A percentile compares a stretch with the other conserved stretches of the same genome.
Evolutionary conservation across 2,888 invertebrate genomes (phyloP).

Genomic region (Dascillus cervinus): DNA sequence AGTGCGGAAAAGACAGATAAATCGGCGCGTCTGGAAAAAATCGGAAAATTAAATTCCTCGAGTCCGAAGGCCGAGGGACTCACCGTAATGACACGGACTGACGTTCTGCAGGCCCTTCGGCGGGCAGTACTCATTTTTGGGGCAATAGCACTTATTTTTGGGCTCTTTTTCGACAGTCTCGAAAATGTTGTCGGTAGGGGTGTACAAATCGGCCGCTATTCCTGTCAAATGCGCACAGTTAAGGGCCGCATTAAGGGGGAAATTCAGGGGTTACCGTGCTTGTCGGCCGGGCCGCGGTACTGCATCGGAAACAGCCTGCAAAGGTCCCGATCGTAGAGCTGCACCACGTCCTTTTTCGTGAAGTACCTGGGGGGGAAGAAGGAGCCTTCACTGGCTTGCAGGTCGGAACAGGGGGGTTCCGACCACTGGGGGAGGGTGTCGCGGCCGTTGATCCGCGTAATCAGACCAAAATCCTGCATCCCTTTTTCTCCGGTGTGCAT

Average conservation of each 20-base stretch:
- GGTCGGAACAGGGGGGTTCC: conserved; percentile 63
- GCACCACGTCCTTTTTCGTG: conserved; percentile 60
- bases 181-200: conserved; percentile 62
- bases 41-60: background rate
- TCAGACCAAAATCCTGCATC: conserved; percentile 72
- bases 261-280: too few relatives aligned
- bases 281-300: conserved; percentile 59
- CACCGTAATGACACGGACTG: conserved; percentile 80
- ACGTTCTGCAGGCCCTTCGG: conserved; percentile 75
- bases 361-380: conserved; percentile 74
- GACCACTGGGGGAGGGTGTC: conserved; percentile 71
- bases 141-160: conserved; percentile 70
- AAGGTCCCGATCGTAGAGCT: conserved; percentile 80
- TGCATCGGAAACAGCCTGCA: conserved; percentile 72
- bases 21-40: conserved; percentile 69
- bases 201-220: conserved; percentile 65
- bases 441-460: conserved; percentile 68
- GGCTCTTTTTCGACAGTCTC: conserved; percentile 57
- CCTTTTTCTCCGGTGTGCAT: conserved; percentile 67
- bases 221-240: too few relatives aligned
- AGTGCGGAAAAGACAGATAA: conserved; percentile 83
- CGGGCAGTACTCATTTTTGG: conserved; percentile 60
- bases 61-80: conserved; percentile 28
- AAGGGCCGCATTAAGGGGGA: too few relatives aligned
- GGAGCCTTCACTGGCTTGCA: conserved; percentile 69